Percentiles rank a stretch among this genome's conserved stretches.
phyloP scores from a whole-genome alignment of 1,140 invertebrate genomes.

The Drosophila persimilis region DNA sequence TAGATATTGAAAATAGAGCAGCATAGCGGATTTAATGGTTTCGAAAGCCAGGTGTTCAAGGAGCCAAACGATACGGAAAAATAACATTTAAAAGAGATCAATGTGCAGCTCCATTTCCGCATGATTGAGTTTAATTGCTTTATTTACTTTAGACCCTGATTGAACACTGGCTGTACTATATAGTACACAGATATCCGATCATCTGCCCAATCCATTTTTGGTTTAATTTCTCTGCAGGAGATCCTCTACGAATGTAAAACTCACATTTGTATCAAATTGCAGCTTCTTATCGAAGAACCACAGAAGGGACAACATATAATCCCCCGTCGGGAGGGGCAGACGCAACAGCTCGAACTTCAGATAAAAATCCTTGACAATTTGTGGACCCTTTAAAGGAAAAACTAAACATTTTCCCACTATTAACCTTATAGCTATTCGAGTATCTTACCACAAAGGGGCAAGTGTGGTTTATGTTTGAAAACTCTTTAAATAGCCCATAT shows the following conservation, averaged over 20 bases:
- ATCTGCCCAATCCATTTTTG: too few species aligned
- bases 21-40: too few species aligned
- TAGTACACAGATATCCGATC: too few species aligned
- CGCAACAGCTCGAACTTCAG: not conserved
- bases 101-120: too few species aligned
- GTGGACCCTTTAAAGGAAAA: conserved; percentile 14
- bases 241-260: conserved; percentile 10
- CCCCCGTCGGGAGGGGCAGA: conserved; percentile 17
- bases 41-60: too few species aligned
- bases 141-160: too few species aligned
- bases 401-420: not conserved
- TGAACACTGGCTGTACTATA: too few species aligned
- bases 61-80: too few species aligned
- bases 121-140: too few species aligned
- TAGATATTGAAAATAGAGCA: too few species aligned
- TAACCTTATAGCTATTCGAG: not conserved
- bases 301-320: conserved; percentile 15
- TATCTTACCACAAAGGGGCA: conserved; percentile 32
- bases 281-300: conserved; percentile 18
- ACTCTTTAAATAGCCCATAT: conserved; percentile 27
- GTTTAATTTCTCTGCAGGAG: too few species aligned
- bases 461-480: conserved; percentile 35
- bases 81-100: too few species aligned
- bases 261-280: conserved; percentile 24
- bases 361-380: conserved; percentile 25